Percentiles rank a stretch among this genome's conserved stretches.
phyloP scores from a whole-genome alignment of 2,113 vertebrate species.

The Sinocyclocheilus anophthalmus region DNA sequence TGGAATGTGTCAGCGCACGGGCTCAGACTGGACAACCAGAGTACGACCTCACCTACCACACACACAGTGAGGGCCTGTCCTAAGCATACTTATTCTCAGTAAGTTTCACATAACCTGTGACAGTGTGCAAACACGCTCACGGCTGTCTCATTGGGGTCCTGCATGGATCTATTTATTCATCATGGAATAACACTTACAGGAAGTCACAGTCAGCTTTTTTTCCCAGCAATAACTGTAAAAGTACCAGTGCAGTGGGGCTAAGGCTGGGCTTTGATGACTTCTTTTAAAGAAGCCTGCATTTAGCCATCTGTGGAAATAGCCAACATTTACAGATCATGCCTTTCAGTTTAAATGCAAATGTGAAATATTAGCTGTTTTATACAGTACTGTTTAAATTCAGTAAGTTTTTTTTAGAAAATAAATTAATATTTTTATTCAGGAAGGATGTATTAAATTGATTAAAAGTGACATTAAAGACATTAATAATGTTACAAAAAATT shows the following conservation, averaged over 20 bases:
- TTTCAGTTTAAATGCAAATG: neutral
- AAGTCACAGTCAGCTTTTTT: neutral
- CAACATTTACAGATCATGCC: neutral
- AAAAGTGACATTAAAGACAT: neutral
- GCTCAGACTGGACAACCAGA: conserved; percentile 32
- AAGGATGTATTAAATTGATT: neutral
- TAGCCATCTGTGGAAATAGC: neutral
- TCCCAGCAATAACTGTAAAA: neutral
- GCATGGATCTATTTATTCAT: neutral
- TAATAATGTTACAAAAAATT: no score
- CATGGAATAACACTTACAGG: conserved; percentile 19
- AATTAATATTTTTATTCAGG: neutral
- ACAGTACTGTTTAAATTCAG: no score
- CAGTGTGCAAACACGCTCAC: neutral
- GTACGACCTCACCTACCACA: conserved; percentile 32
- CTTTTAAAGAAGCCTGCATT: neutral
- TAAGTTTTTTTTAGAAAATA: neutral
- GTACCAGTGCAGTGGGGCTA: neutral
- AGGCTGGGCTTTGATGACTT: neutral
- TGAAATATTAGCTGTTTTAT: neutral
- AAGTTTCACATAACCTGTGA: conserved; percentile 22
- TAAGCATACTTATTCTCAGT: conserved; percentile 25
- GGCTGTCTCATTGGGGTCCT: neutral
- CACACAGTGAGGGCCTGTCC: neutral
- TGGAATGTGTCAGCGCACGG: conserved; percentile 48